A percentile compares a stretch with the other conserved stretches of the same genome.
These are phyloP conservation scores for Egretta garzetta DNA, from an alignment of 2,113 vertebrate species.

Conservation along the genomic window DNA sequence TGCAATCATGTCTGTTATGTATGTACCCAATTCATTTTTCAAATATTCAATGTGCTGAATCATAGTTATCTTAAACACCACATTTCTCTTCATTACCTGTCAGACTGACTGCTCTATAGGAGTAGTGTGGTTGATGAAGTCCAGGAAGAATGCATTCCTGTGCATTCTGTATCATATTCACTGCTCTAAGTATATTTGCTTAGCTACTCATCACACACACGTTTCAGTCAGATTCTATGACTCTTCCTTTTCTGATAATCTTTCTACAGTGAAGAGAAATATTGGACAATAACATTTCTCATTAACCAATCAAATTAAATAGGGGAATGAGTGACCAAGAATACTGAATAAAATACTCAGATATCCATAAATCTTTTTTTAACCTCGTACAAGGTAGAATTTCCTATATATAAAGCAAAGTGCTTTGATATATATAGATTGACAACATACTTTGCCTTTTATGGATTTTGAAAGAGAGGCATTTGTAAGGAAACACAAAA, in stretches of 20 bases:
- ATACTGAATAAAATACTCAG: neutral
- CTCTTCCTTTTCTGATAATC: neutral
- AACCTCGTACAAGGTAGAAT: neutral
- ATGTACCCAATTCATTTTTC: slow-evolving; percentile 3
- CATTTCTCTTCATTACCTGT: slow-evolving; percentile 1
- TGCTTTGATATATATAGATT: neutral
- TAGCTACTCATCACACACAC: neutral
- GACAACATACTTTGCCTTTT: neutral
- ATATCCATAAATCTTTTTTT: neutral
- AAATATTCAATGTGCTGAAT: neutral
- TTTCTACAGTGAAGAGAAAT: neutral
- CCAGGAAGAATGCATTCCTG: neutral
- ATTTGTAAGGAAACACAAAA: neutral
- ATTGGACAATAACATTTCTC: neutral
- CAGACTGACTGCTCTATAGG: neutral
- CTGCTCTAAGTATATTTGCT: neutral
- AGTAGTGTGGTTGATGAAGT: neutral
- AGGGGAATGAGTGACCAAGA: neutral
- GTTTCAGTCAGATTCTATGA: neutral
- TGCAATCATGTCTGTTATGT: neutral
- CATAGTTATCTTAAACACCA: neutral
- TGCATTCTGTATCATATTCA: neutral
- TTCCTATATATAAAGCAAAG: neutral
- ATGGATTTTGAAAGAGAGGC: neutral
- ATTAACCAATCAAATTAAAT: neutral